Percentiles rank a stretch among this genome's conserved stretches.
phyloP scores from a whole-genome alignment of 2,888 invertebrate genomes.

The Hecatera dysodea region DNA sequence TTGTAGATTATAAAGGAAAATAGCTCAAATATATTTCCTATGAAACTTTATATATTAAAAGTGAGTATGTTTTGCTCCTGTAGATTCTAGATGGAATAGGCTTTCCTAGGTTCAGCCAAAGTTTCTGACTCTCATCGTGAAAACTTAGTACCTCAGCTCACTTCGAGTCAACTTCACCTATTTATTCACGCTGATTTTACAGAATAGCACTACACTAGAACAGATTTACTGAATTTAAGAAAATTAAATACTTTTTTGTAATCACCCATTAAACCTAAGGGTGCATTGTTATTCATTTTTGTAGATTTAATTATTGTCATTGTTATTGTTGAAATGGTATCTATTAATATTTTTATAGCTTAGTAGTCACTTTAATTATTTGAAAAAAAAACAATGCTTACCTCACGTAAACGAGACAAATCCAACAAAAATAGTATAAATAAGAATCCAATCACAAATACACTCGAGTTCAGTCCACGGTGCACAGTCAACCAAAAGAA shows the following conservation, averaged over 20 bases:
- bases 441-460: conserved; percentile 59
- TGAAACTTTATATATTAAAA: not conserved
- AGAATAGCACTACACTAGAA: not conserved
- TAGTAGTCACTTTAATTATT: too few species aligned
- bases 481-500: conserved; percentile 50
- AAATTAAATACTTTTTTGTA: too few species aligned
- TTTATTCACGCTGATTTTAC: not conserved
- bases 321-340: too few species aligned
- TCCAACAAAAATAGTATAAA: conserved; percentile 50
- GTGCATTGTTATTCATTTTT: too few species aligned
- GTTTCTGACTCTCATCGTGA: too few species aligned
- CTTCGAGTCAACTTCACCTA: too few species aligned
- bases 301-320: too few species aligned
- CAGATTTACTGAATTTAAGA: too few species aligned
- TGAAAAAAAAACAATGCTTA: conserved; percentile 43
- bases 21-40: not conserved
- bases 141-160: too few species aligned
- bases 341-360: too few species aligned
- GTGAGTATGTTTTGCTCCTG: not conserved
- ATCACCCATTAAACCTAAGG: too few species aligned
- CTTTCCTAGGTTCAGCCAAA: not conserved
- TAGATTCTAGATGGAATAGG: not conserved
- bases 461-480: conserved; percentile 60
- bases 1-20: conserved; percentile 7
- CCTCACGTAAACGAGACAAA: conserved; percentile 53